Percentiles rank a stretch among this genome's conserved stretches.
Evolutionary conservation across 2,797 vertebrate species (phyloP).

Genomic region (Microcaecilia unicolor): DNA sequence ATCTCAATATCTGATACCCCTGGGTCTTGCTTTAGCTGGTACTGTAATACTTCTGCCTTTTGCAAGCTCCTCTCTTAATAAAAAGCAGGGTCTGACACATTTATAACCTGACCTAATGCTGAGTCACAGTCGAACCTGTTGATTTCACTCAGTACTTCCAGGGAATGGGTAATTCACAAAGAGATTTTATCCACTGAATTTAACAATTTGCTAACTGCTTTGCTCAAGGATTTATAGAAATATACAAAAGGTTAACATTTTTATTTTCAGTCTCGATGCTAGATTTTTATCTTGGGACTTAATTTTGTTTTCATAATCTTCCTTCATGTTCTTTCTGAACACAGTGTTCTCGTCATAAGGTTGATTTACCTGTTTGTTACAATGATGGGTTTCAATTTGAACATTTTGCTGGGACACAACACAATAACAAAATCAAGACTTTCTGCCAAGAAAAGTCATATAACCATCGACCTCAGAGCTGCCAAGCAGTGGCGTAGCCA

Average conservation of each 20-base stretch:
- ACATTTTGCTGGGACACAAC: no score
- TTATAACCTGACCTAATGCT: slow-evolving; percentile 4
- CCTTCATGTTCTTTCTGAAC: no score
- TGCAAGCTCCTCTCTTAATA: background rate
- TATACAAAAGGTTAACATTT: background rate
- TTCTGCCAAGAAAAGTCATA: no score
- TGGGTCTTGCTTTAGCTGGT: background rate
- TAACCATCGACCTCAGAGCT: no score
- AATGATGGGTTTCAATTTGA: no score
- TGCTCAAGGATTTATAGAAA: background rate
- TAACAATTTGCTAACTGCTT: background rate
- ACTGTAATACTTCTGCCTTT: background rate
- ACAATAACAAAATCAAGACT: no score
- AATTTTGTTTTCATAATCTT: no score
- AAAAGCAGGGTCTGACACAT: background rate
- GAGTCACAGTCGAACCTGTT: slow-evolving; percentile 4
- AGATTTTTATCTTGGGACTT: no score
- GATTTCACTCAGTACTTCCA: slow-evolving; percentile 3
- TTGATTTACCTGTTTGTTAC: no score
- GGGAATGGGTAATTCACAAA: background rate
- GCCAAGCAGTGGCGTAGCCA: no score
- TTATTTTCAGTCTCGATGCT: background rate
- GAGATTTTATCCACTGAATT: background rate
- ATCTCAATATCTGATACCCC: background rate
- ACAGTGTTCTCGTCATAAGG: no score